Conservation (phyloP, 2,797 vertebrate species). For the Arrhamphus sclerolepis region DNA sequence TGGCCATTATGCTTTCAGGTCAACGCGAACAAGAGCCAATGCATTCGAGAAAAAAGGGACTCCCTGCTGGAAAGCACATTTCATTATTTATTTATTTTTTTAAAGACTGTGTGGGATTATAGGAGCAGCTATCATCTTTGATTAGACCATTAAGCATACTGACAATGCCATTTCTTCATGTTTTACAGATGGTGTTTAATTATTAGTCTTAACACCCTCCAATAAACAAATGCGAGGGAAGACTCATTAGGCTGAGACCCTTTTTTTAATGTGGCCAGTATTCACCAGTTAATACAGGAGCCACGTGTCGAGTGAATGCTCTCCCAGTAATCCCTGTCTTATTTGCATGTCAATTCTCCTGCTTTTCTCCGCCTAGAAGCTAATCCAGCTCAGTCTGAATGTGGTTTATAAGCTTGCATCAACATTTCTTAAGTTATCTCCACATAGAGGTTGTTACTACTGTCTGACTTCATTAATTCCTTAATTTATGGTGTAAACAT, state of each 20-base stretch:
- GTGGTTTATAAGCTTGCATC: slow-evolving; percentile 64
- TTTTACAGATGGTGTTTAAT: neutral
- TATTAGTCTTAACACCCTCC: slow-evolving; percentile 1
- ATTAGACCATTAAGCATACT: slow-evolving; percentile 25
- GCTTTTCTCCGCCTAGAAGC: slow-evolving; percentile 69
- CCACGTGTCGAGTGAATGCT: slow-evolving; percentile 74
- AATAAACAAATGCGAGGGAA: slow-evolving; percentile 43
- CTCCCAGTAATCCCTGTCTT: slow-evolving; percentile 81
- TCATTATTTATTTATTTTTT: neutral
- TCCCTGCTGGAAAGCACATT: slow-evolving; percentile 13
- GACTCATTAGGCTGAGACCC: slow-evolving; percentile 56
- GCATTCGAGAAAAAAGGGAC: slow-evolving; percentile 35
- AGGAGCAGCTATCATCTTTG: slow-evolving; percentile 32
- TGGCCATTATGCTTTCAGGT: slow-evolving; percentile 31
- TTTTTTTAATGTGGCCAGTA: slow-evolving; percentile 58
- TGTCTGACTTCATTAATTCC: slow-evolving; percentile 57
- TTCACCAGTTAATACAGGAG: slow-evolving; percentile 73
- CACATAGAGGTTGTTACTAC: slow-evolving; percentile 45
- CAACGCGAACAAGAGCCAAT: slow-evolving; percentile 40
- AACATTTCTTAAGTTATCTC: slow-evolving; percentile 68
- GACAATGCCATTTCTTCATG: too few relatives aligned
- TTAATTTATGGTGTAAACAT: slow-evolving; percentile 54
- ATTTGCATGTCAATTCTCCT: slow-evolving; percentile 86
- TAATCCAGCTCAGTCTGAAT: slow-evolving; percentile 78
- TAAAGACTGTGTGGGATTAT: slow-evolving; percentile 33